These are phyloP conservation scores for Chondrilla cf. caribensis DNA, from an alignment of 37 sponge, comb jelly and placozoan species.

Conservation along the genomic window DNA sequence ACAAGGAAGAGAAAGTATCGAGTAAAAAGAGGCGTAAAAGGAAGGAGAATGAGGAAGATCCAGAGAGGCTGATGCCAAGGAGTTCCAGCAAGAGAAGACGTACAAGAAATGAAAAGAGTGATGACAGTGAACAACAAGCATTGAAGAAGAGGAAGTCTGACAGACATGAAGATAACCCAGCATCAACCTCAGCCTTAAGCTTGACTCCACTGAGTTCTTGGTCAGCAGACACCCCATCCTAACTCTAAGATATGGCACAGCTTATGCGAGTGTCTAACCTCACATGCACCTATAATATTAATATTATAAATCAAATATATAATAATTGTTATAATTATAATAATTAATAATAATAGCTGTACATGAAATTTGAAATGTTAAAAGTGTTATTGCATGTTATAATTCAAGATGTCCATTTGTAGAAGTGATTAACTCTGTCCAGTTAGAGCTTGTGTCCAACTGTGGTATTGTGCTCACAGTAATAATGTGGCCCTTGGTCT, in stretches of 20 bases:
- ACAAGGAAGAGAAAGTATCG: background rate
- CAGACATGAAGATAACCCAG: background rate
- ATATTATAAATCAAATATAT: background rate
- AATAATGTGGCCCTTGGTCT: background rate
- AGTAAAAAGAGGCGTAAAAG: background rate
- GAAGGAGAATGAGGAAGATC: background rate
- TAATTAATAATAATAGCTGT: too few species aligned
- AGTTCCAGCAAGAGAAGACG: background rate
- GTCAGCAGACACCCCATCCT: too few species aligned
- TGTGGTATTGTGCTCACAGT: slow-evolving; percentile 18
- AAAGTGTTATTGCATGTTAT: too few species aligned
- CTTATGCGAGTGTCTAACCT: too few species aligned
- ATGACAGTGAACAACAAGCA: background rate
- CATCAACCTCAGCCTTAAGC: too few species aligned
- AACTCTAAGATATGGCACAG: too few species aligned
- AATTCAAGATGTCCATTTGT: slow-evolving; percentile 6
- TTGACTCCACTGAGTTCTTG: too few species aligned
- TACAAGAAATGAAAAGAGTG: background rate
- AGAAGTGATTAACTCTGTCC: background rate
- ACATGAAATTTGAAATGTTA: too few species aligned
- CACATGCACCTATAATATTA: background rate
- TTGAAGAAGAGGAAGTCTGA: background rate
- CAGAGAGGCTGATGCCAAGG: background rate
- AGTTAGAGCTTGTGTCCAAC: slow-evolving; percentile 4
- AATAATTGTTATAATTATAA: background rate